Evolutionary conservation across 2,797 vertebrate genomes (phyloP), one percentile per base, ranked within the genome.

Genomic region (Choloepus didactylus): DNA sequence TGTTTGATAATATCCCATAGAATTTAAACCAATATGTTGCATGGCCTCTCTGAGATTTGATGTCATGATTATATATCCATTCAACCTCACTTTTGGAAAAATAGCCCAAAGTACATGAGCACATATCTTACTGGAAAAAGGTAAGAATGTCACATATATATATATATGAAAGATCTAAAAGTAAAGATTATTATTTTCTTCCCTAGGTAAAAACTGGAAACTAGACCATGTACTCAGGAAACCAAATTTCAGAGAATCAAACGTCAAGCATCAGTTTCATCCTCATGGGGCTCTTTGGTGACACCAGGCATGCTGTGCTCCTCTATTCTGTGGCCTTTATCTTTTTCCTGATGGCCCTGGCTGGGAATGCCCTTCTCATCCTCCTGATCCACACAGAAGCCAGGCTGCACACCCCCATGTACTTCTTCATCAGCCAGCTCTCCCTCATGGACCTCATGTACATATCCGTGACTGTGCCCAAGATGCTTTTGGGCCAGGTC

Each of bases 401-500:
- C 10, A 14, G 11, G n/a, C 87, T 97, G 7, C 83, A 87, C 77
- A 92, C 64, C 4, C 86, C 86, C 5, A 96, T 95, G 94, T 89
- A 96, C 54, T 86, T 94, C 35, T 60, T 95, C 51, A n/a, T 95
- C 10, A 95, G 89, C 25, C 90, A 96, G 69, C 81, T 96, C 35
- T 92, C 96, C 11, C 31, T 92, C 18, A 66, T 96, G 49, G 95
- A 96, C 19, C 38, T 95, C 31, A 54, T 64, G 54, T 83, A 87
- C 49, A 87, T 95, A 3, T 70, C 70, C 1, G 70, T 79, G 19
- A 93, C 62, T 3, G 91, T 87, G 10, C 92, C 92, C 76, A 83
- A 93, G 83, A 93, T 83, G 88, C 87, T 91, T 0, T 0, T 87
- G 60, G 38, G 21, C 70, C 94, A 92, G 1, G 31, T 49, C 18